phyloP scores from a whole-genome alignment of 2,888 invertebrate species.

The Galerucella nymphaeae region DNA sequence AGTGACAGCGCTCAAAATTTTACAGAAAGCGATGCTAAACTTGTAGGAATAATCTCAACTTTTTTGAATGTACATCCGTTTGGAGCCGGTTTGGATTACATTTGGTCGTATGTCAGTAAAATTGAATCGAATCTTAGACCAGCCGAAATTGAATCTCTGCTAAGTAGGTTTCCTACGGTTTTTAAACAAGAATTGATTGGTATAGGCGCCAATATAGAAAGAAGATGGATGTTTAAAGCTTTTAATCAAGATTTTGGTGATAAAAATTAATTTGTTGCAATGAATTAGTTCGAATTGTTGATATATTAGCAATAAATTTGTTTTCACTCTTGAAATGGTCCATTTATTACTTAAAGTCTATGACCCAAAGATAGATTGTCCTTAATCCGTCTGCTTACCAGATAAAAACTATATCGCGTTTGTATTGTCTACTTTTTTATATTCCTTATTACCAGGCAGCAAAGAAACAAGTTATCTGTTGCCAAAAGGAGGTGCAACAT shows the following conservation, averaged over 20 bases:
- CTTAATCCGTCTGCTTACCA: no score
- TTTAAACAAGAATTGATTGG: constrained; percentile 84
- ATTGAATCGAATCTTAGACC: constrained; percentile 78
- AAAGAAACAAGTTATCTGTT: no score
- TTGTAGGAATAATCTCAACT: constrained; percentile 88
- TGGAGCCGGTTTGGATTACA: constrained; percentile 90
- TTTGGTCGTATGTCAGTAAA: constrained; percentile 90
- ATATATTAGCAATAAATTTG: constrained; percentile 10
- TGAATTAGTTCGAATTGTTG: constrained; percentile 15
- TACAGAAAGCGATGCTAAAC: constrained; percentile 75
- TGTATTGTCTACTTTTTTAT: no score
- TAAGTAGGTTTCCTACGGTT: constrained; percentile 82
- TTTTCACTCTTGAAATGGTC: not conserved
- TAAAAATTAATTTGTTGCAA: constrained; percentile 21
- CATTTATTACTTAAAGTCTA: no score
- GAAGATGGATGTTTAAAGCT: constrained; percentile 88
- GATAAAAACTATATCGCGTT: no score
- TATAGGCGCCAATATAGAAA: constrained; percentile 86
- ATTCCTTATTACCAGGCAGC: no score
- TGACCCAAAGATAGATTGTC: no score
- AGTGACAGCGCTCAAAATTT: constrained; percentile 56
- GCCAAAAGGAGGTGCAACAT: no score
- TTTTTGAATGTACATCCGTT: constrained; percentile 94
- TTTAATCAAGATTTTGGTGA: constrained; percentile 62
- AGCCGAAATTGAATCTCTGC: constrained; percentile 80